Evolutionary conservation across 2,797 vertebrate genomes (phyloP).

Genomic region (Eulemur coronatus): DNA sequence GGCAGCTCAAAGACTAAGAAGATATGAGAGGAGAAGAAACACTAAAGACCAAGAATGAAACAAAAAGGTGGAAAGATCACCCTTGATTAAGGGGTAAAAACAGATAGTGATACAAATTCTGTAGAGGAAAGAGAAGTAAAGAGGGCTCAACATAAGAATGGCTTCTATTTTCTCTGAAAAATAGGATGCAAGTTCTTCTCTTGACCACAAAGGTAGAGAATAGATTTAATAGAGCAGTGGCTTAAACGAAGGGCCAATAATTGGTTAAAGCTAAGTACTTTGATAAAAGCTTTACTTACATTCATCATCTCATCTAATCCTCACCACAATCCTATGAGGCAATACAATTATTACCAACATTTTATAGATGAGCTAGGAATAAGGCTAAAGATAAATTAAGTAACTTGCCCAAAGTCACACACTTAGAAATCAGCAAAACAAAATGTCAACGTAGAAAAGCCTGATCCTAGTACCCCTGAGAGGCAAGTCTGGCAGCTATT

Average conservation of each 20-base stretch:
- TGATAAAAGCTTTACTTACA: not conserved
- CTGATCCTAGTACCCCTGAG: not conserved
- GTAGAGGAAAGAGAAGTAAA: not conserved
- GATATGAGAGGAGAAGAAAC: not conserved
- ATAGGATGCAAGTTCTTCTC: not conserved
- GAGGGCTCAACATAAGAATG: not conserved
- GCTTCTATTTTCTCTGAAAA: conserved; percentile 21
- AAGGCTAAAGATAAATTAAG: conserved; percentile 5
- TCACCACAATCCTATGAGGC: not conserved
- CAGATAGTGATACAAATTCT: not conserved
- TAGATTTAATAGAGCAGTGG: not conserved
- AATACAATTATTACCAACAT: not conserved
- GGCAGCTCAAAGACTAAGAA: not conserved
- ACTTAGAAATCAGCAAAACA: not conserved
- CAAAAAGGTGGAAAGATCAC: not conserved
- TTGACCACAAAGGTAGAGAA: not conserved
- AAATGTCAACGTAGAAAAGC: conserved; percentile 14
- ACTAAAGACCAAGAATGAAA: conserved; percentile 6
- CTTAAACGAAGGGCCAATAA: not conserved
- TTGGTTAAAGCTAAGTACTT: not conserved
- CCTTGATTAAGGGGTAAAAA: not conserved
- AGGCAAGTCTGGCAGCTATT: not conserved
- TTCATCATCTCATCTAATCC: not conserved
- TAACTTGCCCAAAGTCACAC: not conserved
- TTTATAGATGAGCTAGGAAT: not conserved